Evolutionary conservation across 1,140 invertebrate genomes (phyloP), one percentile per base, ranked within the genome.

Genomic region (Ruditapes philippinarum): DNA sequence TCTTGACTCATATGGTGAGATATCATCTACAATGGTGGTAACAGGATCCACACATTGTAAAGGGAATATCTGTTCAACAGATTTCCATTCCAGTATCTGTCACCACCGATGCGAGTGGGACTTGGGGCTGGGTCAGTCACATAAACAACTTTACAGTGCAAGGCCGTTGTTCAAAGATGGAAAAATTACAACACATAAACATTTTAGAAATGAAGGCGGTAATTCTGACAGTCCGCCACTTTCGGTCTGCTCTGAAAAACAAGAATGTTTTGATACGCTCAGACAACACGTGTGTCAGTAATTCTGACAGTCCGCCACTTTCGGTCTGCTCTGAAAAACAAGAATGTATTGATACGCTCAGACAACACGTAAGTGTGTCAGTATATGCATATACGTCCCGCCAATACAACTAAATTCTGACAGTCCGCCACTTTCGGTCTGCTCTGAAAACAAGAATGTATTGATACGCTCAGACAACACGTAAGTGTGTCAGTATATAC

Each of bases 151-250:
- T 57, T 12, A 57, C n/a, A 45, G 60, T 85, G 45, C 81, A 89
- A 65, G 87, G 90, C 7, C 14, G 33, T 45, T 91, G 81, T 81
- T n/a, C 68, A 12, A 14, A 57, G 12, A 5, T 14, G 19, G 57
- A 65, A 54, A 79, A 91, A 88, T 33, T 33, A 45, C 19, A 57
- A n/a, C 70, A 62, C 49, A 91, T 85, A 12, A 87, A 88, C 40
- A 62, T n/a, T 51, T 19, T 88, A 33, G 84, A 90, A 76, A 90
- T 91, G 87, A 28, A 68, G 49, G 85, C 91, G 45, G 88, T 90
- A 12, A 42, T 88, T 31, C n/a, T 73, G 28, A 19, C 51, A 38
- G 28, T 91, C 2, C 54, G 84, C 28, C 40, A 85, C 62, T 91
- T 90, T 80, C 42, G 88, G 22, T 42, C 38, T 19, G 3, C 38